A percentile compares a stretch with the other conserved stretches of the same genome.
Conservation (phyloP, 2,113 vertebrate species). For the Colius striatus region DNA sequence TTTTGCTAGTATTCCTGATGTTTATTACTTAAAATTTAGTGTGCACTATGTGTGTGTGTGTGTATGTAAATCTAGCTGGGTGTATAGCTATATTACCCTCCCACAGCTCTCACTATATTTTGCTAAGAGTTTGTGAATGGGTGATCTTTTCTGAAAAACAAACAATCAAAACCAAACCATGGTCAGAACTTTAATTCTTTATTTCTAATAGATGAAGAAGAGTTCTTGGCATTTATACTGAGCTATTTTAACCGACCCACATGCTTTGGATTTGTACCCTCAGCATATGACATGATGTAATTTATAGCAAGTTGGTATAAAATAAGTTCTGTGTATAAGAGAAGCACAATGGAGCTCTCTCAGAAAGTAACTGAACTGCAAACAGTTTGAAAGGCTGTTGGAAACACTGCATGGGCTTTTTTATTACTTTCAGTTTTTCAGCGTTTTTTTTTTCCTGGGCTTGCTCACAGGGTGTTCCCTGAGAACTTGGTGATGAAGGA, state of each 20-base stretch:
- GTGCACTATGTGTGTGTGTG: rapidly evolving
- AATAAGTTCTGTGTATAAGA: background rate
- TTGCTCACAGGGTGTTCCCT: background rate
- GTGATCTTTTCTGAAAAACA: background rate
- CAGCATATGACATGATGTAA: background rate
- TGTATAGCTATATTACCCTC: background rate
- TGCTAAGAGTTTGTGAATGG: background rate
- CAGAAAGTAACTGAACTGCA: background rate
- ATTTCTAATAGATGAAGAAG: background rate
- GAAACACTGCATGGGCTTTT: background rate
- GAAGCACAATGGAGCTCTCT: background rate
- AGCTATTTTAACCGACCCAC: background rate
- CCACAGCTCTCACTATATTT: background rate
- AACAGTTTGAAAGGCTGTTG: background rate
- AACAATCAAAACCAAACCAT: background rate
- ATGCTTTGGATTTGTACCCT: background rate
- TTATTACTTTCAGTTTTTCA: background rate
- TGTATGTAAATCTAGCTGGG: background rate
- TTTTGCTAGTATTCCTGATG: background rate
- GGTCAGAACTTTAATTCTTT: background rate
- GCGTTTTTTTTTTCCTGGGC: background rate
- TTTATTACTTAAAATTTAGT: background rate
- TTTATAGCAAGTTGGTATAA: background rate
- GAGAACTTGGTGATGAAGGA: background rate
- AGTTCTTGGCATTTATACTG: background rate